A percentile compares a stretch with the other conserved stretches of the same genome.
phyloP scores from a whole-genome alignment of 2,797 vertebrate genomes.

The Crenichthys baileyi region DNA sequence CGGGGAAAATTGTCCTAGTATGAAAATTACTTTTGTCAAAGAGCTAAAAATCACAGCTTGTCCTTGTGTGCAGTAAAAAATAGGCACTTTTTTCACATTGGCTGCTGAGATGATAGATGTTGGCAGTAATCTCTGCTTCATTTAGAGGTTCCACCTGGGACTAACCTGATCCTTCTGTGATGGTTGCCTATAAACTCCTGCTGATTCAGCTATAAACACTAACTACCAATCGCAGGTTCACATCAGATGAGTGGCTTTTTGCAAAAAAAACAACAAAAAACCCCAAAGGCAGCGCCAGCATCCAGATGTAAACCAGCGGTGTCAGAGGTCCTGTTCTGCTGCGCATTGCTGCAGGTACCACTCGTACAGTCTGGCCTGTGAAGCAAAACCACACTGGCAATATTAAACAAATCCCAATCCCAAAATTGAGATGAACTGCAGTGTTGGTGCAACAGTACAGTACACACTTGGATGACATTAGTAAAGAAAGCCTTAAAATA shows the following conservation, averaged over 20 bases:
- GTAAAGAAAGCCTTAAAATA: too few relatives aligned
- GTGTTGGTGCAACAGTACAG: not conserved
- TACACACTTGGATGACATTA: too few relatives aligned
- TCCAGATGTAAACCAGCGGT: not conserved
- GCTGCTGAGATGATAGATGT: conserved; percentile 46
- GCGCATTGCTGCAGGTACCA: conserved; percentile 84
- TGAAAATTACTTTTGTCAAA: conserved; percentile 44
- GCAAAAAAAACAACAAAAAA: not conserved
- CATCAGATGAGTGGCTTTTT: not conserved
- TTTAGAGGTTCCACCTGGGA: conserved; percentile 12
- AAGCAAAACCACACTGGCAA: conserved; percentile 13
- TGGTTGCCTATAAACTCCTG: conserved; percentile 14
- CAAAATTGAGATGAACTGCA: not conserved
- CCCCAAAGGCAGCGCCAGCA: not conserved
- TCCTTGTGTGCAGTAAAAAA: conserved; percentile 35
- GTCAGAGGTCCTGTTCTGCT: conserved; percentile 82
- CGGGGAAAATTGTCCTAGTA: conserved; percentile 51
- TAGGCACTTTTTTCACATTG: conserved; percentile 71
- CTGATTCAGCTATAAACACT: not conserved
- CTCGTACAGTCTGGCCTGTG: conserved; percentile 80
- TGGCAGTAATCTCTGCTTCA: conserved; percentile 29
- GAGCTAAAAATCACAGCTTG: conserved; percentile 58
- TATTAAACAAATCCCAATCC: not conserved
- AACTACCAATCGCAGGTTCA: not conserved
- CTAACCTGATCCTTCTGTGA: conserved; percentile 6